phyloP scores from a whole-genome alignment of 2,888 invertebrate species.

The Nudaria mundana region DNA sequence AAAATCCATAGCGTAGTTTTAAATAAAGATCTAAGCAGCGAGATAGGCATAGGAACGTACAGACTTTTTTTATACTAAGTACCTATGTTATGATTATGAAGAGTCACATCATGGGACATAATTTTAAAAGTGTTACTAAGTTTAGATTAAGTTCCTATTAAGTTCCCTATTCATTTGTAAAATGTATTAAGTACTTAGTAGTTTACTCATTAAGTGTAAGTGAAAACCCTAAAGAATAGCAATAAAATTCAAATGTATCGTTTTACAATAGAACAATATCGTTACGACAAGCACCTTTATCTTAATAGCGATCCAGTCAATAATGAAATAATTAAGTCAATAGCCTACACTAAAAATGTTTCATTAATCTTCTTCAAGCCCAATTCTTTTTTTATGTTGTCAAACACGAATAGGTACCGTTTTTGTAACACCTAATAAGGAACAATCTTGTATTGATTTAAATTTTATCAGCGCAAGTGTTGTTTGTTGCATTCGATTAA shows the following conservation, averaged over 20 bases:
- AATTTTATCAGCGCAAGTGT: slow-evolving; percentile 35
- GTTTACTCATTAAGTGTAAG: too few species aligned
- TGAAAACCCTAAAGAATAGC: slow-evolving; percentile 13
- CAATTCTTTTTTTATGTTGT: slow-evolving; percentile 60
- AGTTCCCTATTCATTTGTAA: too few species aligned
- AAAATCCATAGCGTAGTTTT: too few species aligned
- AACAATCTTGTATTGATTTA: slow-evolving; percentile 39
- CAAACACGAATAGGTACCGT: slow-evolving; percentile 58
- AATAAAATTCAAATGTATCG: slow-evolving; percentile 11
- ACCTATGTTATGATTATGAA: too few species aligned
- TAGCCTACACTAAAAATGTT: slow-evolving; percentile 30
- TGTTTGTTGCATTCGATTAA: slow-evolving; percentile 11
- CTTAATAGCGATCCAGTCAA: slow-evolving; percentile 46
- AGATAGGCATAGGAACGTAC: too few species aligned
- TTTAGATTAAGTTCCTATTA: too few species aligned
- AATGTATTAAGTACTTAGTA: too few species aligned
- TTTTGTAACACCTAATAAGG: slow-evolving; percentile 42
- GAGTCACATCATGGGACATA: too few species aligned
- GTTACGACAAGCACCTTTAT: slow-evolving; percentile 45
- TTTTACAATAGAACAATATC: slow-evolving; percentile 29
- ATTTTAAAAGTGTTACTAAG: too few species aligned
- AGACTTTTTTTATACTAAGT: too few species aligned
- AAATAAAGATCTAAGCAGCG: too few species aligned
- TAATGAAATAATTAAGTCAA: slow-evolving; percentile 72
- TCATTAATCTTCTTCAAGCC: slow-evolving; percentile 65